phyloP scores from a whole-genome alignment of 2,888 invertebrate genomes.

The Drosophila robusta region DNA sequence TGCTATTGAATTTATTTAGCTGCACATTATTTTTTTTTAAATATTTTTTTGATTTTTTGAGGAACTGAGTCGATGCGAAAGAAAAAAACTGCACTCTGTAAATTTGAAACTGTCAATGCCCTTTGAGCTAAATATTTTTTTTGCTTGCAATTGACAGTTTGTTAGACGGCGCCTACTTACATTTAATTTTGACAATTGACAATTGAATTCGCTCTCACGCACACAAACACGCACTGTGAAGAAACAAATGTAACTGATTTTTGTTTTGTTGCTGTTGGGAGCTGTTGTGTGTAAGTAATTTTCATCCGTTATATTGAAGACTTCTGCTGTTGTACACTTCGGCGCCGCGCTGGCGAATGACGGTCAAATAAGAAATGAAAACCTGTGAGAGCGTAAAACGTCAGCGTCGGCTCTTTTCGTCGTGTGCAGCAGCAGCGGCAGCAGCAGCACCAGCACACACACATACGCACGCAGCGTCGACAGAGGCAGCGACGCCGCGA shows the following conservation, averaged over 20 bases:
- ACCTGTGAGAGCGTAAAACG: slow-evolving; percentile 66
- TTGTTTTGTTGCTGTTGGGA: slow-evolving; percentile 18
- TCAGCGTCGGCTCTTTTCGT: slow-evolving; percentile 43
- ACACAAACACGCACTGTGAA: slow-evolving; percentile 22
- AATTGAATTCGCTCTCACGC: slow-evolving; percentile 40
- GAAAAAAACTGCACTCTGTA: slow-evolving; percentile 48
- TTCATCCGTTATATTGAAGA: slow-evolving; percentile 64
- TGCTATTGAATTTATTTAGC: slow-evolving; percentile 9
- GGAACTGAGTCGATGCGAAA: slow-evolving; percentile 34
- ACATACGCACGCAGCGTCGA: slow-evolving; percentile 34
- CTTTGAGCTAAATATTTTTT: slow-evolving; percentile 1
- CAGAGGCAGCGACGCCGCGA: slow-evolving; percentile 18
- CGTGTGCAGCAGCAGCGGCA: slow-evolving; percentile 29
- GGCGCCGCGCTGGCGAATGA: slow-evolving; percentile 78
- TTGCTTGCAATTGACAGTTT: slow-evolving; percentile 21
- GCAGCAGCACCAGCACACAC: slow-evolving; percentile 2
- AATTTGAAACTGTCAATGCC: slow-evolving; percentile 57
- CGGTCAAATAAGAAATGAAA: slow-evolving; percentile 78
- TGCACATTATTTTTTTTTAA: slow-evolving; percentile 16
- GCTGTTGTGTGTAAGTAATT: slow-evolving; percentile 28
- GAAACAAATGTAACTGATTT: slow-evolving; percentile 25
- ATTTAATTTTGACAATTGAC: slow-evolving; percentile 50
- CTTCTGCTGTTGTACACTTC: slow-evolving; percentile 73
- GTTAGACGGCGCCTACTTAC: slow-evolving; percentile 50
- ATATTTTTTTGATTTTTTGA: slow-evolving; percentile 17